Percentiles rank a stretch among this genome's conserved stretches.
These are phyloP conservation scores for Saguinus imperator DNA, from an alignment of 2,113 vertebrate species.

Conservation along the genomic window DNA sequence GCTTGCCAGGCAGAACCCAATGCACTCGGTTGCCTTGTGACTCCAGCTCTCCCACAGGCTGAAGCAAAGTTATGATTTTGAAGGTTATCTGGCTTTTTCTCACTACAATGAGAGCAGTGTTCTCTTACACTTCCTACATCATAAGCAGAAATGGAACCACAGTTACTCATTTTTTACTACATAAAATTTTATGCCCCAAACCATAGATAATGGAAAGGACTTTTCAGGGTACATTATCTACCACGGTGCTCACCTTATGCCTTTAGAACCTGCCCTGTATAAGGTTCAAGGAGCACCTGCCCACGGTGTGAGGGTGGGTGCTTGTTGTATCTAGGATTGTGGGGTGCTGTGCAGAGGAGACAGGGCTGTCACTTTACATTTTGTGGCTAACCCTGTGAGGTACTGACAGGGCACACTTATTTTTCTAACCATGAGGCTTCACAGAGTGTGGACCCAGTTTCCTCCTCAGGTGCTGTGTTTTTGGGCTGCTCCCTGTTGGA, in stretches of 20 bases:
- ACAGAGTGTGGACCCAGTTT: neutral
- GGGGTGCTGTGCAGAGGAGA: neutral
- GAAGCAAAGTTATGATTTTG: neutral
- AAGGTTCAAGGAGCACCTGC: neutral
- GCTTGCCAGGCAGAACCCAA: neutral
- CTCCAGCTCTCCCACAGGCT: neutral
- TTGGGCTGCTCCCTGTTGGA: neutral
- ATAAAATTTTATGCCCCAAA: neutral
- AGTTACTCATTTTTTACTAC: neutral
- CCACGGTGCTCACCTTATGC: neutral
- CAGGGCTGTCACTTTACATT: too few relatives aligned
- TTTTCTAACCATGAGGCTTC: neutral
- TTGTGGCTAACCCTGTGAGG: neutral
- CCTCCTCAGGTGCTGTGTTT: neutral
- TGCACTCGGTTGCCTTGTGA: neutral
- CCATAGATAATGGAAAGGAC: neutral
- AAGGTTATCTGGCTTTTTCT: neutral
- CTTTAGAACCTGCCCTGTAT: neutral
- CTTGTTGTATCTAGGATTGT: neutral
- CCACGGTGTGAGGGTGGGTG: too few relatives aligned
- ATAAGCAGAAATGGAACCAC: neutral
- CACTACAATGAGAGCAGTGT: neutral
- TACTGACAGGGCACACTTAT: neutral
- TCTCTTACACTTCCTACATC: neutral
- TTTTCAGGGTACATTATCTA: neutral